Evolutionary conservation across 53 echinoderm and acorn worm genomes (phyloP).

Genomic region (Glandiceps talaboti): DNA sequence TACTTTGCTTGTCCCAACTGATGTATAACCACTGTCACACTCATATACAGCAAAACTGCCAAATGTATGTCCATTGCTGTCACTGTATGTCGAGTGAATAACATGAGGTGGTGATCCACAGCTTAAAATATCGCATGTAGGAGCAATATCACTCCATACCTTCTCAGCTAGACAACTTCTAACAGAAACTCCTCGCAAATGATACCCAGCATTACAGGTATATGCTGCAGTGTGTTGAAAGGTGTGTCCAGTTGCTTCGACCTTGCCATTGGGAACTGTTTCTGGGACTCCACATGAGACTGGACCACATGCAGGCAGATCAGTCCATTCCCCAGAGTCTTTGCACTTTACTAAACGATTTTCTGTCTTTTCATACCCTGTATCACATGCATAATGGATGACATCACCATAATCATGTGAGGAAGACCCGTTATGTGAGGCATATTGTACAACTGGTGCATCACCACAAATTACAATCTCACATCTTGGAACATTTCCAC

Average conservation of each 20-base stretch:
- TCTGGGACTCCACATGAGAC: constrained; percentile 16
- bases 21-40: constrained; percentile 32
- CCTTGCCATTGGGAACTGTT: constrained; percentile 12
- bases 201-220: neutral
- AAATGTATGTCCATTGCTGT: neutral
- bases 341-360: constrained; percentile 19
- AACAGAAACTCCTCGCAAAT: neutral
- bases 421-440: neutral
- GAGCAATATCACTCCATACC: neutral
- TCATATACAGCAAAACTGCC: constrained; percentile 14
- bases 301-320: constrained; percentile 22
- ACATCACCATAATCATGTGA: neutral
- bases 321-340: constrained; percentile 24
- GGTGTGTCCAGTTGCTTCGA: neutral
- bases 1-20: constrained; percentile 4
- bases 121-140: constrained; percentile 4
- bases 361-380: constrained; percentile 22
- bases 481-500: neutral
- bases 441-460: neutral
- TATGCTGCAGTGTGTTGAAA: constrained; percentile 1
- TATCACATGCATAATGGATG: constrained; percentile 7
- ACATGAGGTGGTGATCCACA: constrained; percentile 41
- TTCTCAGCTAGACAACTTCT: neutral
- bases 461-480: neutral
- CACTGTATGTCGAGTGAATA: neutral